Conservation (phyloP, 2,797 vertebrate species). For the Schizopygopsis malacanthus region DNA sequence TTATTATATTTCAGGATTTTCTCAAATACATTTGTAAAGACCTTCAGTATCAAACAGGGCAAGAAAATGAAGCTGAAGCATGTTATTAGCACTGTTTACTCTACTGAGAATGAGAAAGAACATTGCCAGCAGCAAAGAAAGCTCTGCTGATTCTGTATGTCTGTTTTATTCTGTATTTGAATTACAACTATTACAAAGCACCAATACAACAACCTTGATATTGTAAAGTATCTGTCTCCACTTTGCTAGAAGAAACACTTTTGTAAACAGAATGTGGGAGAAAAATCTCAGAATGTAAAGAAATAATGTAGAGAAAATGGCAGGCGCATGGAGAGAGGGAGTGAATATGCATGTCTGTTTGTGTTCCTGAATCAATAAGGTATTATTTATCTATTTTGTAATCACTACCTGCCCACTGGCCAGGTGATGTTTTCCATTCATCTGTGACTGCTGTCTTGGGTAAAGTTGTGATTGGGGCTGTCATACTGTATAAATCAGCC, state of each 20-base stretch:
- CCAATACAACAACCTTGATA: neutral
- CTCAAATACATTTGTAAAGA: neutral
- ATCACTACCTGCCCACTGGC: conserved; percentile 44
- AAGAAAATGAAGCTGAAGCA: neutral
- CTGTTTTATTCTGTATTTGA: conserved; percentile 27
- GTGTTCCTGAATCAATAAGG: conserved; percentile 64
- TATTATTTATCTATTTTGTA: conserved; percentile 59
- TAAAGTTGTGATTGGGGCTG: conserved; percentile 55
- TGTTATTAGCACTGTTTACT: conserved; percentile 4
- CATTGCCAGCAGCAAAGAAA: neutral
- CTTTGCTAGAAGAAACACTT: conserved; percentile 4
- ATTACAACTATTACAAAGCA: conserved; percentile 16
- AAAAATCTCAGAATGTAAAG: neutral
- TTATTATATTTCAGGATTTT: neutral
- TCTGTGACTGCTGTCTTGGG: conserved; percentile 51
- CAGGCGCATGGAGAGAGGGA: neutral
- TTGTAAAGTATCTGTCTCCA: conserved; percentile 7
- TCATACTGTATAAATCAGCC: conserved; percentile 58
- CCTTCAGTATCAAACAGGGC: neutral
- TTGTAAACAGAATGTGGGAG: conserved; percentile 15
- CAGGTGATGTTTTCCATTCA: conserved; percentile 58
- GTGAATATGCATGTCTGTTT: conserved; percentile 25
- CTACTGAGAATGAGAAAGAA: neutral
- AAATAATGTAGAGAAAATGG: conserved; percentile 16
- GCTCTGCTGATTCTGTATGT: neutral